These are phyloP conservation scores for Synanthedon myopaeformis DNA, from an alignment of 2,888 invertebrate genomes.

Conservation along the genomic window DNA sequence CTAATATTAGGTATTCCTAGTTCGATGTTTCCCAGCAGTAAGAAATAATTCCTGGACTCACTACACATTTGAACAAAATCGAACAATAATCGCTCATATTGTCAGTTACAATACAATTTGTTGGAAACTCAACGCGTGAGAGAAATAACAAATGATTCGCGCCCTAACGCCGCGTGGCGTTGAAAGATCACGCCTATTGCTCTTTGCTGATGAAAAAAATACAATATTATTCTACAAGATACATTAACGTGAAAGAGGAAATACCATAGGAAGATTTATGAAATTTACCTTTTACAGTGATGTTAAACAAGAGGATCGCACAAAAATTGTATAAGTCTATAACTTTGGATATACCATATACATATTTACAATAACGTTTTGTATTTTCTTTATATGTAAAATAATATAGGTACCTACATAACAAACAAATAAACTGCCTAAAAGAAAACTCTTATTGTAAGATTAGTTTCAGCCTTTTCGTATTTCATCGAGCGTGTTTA, in stretches of 20 bases:
- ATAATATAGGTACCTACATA: too few relatives aligned
- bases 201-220: slow-evolving; percentile 56
- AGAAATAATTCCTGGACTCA: not conserved
- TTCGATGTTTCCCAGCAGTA: too few relatives aligned
- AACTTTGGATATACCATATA: too few relatives aligned
- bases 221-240: slow-evolving; percentile 16
- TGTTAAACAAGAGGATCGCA: not conserved
- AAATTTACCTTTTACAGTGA: not conserved
- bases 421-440: too few relatives aligned
- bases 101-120: slow-evolving; percentile 70
- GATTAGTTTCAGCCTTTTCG: too few relatives aligned
- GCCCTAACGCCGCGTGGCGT: slow-evolving; percentile 68
- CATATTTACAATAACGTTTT: too few relatives aligned
- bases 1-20: too few relatives aligned
- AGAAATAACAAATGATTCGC: slow-evolving; percentile 69
- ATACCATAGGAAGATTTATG: not conserved
- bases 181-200: slow-evolving; percentile 70
- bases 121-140: slow-evolving; percentile 65
- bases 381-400: too few relatives aligned
- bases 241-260: slow-evolving; percentile 7
- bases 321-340: too few relatives aligned
- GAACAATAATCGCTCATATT: slow-evolving; percentile 68
- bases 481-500: too few relatives aligned
- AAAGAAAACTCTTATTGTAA: too few relatives aligned
- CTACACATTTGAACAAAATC: slow-evolving; percentile 18